Conservation (phyloP, 64 coral and sea anemone genomes). For the Actinia equina region DNA sequence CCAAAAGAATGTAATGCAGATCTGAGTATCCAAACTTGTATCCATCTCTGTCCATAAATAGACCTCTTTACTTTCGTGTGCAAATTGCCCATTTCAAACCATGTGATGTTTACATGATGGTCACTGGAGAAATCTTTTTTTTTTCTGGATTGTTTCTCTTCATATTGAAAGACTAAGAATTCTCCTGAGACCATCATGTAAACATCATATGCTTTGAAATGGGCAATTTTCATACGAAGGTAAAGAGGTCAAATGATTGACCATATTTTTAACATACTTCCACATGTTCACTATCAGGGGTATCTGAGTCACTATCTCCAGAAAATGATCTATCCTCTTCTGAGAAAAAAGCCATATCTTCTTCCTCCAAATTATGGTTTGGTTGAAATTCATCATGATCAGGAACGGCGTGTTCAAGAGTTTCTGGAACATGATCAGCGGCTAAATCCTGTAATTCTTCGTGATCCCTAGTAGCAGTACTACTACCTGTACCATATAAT, state of each 20-base stretch:
- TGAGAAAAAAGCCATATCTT: conserved; percentile 4
- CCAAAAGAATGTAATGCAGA: neutral
- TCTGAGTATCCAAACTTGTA: neutral
- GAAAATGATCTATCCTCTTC: neutral
- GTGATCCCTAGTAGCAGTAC: neutral
- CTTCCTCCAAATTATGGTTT: neutral
- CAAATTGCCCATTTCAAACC: neutral
- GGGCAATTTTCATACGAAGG: no score
- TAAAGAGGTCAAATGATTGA: no score
- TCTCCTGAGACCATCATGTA: no score
- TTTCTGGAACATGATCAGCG: conserved; percentile 1
- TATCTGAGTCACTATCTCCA: neutral
- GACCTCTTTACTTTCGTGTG: no score
- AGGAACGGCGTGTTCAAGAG: neutral
- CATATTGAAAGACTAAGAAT: no score
- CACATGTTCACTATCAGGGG: neutral
- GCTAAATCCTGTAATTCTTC: neutral
- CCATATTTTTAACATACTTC: neutral
- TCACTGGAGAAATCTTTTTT: no score
- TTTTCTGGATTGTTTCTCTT: no score
- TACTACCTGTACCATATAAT: neutral
- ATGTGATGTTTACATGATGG: no score
- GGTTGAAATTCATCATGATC: neutral
- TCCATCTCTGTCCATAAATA: neutral
- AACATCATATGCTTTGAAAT: no score